Evolutionary conservation across 2,888 invertebrate genomes (phyloP).

Genomic region (Liopterus haemorrhoidalis): DNA sequence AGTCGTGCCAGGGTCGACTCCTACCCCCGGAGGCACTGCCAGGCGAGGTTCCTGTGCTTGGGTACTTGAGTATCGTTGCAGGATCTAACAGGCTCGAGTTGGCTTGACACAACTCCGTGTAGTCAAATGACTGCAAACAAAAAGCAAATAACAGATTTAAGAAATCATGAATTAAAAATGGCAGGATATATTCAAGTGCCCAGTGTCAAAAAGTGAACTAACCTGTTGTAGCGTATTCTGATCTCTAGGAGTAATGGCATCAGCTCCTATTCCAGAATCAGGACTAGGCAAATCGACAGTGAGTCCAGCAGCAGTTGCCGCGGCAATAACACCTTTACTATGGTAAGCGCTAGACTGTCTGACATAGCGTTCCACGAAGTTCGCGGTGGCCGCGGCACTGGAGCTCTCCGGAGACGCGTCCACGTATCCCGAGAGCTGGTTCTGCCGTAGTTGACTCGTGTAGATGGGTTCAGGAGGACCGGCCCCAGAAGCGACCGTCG

Average conservation of each 20-base stretch:
- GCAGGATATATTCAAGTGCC: constrained; percentile 19
- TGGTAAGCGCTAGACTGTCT: constrained; percentile 61
- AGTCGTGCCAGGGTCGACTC: constrained; percentile 89
- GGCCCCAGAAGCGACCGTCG: constrained; percentile 52
- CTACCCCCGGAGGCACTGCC: constrained; percentile 57
- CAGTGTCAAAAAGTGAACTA: constrained; percentile 43
- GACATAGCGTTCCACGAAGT: constrained; percentile 64
- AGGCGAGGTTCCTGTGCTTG: constrained; percentile 40
- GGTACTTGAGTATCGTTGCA: constrained; percentile 39
- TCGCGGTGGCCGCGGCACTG: constrained; percentile 54
- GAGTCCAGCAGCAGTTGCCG: constrained; percentile 70
- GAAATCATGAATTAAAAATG: not conserved
- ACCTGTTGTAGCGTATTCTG: constrained; percentile 88
- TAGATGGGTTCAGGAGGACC: constrained; percentile 53
- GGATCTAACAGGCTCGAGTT: constrained; percentile 44
- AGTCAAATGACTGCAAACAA: constrained; percentile 86
- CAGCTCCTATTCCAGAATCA: constrained; percentile 92
- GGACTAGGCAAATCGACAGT: constrained; percentile 93
- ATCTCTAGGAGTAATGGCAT: constrained; percentile 85
- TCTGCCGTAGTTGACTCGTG: constrained; percentile 45
- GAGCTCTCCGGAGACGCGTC: constrained; percentile 47
- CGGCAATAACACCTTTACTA: constrained; percentile 66
- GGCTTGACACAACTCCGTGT: constrained; percentile 78
- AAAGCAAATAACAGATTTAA: too few relatives aligned
- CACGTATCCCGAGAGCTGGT: constrained; percentile 52